Conservation (phyloP, 2,888 invertebrate genomes). For the Agrochola macilenta region DNA sequence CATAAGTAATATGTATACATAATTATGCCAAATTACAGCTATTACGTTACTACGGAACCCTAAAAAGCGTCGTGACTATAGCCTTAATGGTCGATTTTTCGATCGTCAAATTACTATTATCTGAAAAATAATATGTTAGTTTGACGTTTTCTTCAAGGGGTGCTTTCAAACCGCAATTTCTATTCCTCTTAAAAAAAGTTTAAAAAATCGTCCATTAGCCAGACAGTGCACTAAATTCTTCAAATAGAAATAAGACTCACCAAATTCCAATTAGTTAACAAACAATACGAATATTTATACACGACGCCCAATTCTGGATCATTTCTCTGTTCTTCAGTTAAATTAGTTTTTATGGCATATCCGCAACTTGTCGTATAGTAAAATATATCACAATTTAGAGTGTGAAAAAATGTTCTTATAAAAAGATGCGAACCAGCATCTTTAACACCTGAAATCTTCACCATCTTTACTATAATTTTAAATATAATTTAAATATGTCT, state of each 20-base stretch:
- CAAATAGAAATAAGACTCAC: slow-evolving; percentile 50
- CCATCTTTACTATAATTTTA: not conserved
- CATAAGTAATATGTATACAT: too few species aligned
- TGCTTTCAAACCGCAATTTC: too few species aligned
- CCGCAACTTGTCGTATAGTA: slow-evolving; percentile 46
- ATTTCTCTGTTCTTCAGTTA: slow-evolving; percentile 44
- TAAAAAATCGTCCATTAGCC: too few species aligned
- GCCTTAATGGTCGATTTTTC: too few species aligned
- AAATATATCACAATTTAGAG: slow-evolving; percentile 21
- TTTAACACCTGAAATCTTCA: not conserved
- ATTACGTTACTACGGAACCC: too few species aligned
- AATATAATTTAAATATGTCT: not conserved
- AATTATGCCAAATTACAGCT: too few species aligned
- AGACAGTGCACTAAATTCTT: not conserved
- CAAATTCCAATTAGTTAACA: slow-evolving; percentile 68
- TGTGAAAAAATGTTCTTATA: slow-evolving; percentile 32
- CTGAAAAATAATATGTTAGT: too few species aligned
- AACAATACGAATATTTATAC: slow-evolving; percentile 35
- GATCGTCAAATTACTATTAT: too few species aligned
- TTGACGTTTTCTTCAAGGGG: too few species aligned
- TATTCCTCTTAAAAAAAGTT: too few species aligned
- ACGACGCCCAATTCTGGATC: slow-evolving; percentile 6
- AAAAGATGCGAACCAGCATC: not conserved
- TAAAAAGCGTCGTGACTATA: not conserved
- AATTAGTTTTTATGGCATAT: not conserved